Evolutionary conservation across 2,797 vertebrate species (phyloP).

Genomic region (Odontamblyopus lacepedii): DNA sequence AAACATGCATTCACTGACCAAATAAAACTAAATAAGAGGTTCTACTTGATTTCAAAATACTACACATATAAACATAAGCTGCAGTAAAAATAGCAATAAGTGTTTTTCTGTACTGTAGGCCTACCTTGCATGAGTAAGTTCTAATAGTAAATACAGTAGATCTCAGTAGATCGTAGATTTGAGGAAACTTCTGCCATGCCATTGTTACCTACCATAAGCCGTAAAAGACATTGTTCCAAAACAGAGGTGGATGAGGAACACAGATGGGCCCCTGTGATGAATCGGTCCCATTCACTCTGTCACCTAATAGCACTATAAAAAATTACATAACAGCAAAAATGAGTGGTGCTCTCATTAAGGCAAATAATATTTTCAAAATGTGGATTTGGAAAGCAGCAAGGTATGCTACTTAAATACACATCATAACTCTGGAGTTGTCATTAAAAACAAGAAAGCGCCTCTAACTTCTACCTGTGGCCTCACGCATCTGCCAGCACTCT

Average conservation of each 20-base stretch:
- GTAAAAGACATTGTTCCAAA: conserved; percentile 63
- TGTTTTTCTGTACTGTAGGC: background rate
- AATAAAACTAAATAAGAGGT: background rate
- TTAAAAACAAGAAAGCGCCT: conserved; percentile 46
- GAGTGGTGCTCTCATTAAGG: conserved; percentile 55
- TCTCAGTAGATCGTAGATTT: background rate
- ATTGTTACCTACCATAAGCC: conserved; percentile 61
- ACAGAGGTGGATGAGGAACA: conserved; percentile 61
- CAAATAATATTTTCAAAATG: conserved; percentile 48
- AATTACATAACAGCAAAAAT: conserved; percentile 59
- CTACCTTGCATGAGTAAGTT: conserved; percentile 5
- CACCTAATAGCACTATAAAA: conserved; percentile 55
- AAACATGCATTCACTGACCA: too few relatives aligned
- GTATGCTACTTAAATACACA: conserved; percentile 35
- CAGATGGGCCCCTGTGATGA: conserved; percentile 63
- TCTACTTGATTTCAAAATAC: background rate
- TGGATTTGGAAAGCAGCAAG: conserved; percentile 33
- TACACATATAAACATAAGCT: background rate
- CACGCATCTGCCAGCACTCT: conserved; percentile 19
- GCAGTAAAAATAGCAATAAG: background rate
- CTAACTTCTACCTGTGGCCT: conserved; percentile 32
- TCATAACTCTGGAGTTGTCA: conserved; percentile 28
- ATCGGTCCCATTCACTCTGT: conserved; percentile 56
- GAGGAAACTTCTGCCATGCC: conserved; percentile 25
- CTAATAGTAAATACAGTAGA: background rate